Base-by-base conservation (phyloP, 1,140 invertebrate genomes). In the Drosophila athabasca region DNA sequence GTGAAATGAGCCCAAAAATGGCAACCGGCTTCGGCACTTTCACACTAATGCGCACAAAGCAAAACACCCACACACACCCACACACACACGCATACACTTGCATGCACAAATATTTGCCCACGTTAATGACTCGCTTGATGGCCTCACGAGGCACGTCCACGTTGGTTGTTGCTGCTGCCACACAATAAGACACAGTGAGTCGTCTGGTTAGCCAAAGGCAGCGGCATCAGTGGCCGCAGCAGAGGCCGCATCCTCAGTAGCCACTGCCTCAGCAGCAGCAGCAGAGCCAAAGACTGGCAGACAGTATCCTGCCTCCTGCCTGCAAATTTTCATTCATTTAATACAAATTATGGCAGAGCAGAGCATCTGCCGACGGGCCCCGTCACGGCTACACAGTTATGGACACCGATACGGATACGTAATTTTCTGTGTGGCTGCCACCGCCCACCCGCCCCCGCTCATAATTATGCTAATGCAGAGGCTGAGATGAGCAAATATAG, bases 401-500 rank as follows among this genome's bases (percentile, higher is more conserved):
- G 31, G 17, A 50, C 29, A 60, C 31, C 31, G 31, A 9, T 9
- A 22, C 35, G 45, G 60, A 66, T 45, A 69, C 73, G 50, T 62
- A 69, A 80, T 80, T 85, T 73, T 81, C 81, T 62, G 62, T 62
- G 64, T 74, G 73, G 59, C 65, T 75, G 74, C 44, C n/a, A n/a
- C n/a, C n/a, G n/a, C n/a, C n/a, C n/a, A n/a, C n/a, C n/a, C 24
- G 24, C 41, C 43, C 31, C 22, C 11, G 46, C 46, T 70, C 78
- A 69, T 87, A 85, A 87, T 69, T 80, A 87, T 75, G 81, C 73
- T 78, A 87, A 85, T 85, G 74, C 75, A 62, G 82, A 35, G 17
- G 50, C 67, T 74, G 49, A 66, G 65, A 58, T 61, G 71, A 39
- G 61, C 80, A 68, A 74, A 83, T 76, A 85, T 72, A 85, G 73